Percentiles rank a stretch among this genome's conserved stretches.
phyloP scores from a whole-genome alignment of 2,113 vertebrate genomes.

The Boulengeromyrus knoepffleri region DNA sequence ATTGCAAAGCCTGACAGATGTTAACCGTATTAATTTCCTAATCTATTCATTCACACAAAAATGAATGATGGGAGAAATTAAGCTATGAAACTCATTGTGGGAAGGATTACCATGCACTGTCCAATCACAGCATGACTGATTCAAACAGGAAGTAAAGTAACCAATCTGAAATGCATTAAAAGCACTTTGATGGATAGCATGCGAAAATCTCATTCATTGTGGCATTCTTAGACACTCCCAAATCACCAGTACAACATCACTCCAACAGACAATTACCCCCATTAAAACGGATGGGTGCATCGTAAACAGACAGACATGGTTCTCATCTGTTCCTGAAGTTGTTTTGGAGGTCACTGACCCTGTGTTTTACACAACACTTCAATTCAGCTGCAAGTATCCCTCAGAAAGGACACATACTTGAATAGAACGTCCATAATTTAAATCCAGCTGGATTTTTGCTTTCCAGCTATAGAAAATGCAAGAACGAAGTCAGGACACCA shows the following conservation, averaged over 20 bases:
- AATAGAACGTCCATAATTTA: neutral
- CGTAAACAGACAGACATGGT: neutral
- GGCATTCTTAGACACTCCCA: neutral
- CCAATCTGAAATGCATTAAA: neutral
- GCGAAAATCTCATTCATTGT: neutral
- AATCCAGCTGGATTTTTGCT: neutral
- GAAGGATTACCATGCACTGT: neutral
- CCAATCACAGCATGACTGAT: neutral
- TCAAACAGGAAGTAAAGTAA: neutral
- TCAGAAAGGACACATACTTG: neutral
- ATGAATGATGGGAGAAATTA: neutral
- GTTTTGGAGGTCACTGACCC: slow-evolving; percentile 13
- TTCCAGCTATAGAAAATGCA: neutral
- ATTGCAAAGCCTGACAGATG: neutral
- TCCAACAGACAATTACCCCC: neutral
- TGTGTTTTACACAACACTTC: neutral
- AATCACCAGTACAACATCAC: neutral
- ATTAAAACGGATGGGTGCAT: neutral
- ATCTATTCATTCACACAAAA: neutral
- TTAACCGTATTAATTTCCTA: neutral
- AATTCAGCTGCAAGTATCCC: neutral
- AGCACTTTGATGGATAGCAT: neutral
- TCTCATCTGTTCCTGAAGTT: neutral
- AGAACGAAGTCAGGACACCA: neutral
- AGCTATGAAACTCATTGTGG: neutral